Evolutionary conservation across 2,888 invertebrate species (phyloP), one percentile per base, ranked within the genome.

Genomic region (Venustoraphidia nigricollis): DNA sequence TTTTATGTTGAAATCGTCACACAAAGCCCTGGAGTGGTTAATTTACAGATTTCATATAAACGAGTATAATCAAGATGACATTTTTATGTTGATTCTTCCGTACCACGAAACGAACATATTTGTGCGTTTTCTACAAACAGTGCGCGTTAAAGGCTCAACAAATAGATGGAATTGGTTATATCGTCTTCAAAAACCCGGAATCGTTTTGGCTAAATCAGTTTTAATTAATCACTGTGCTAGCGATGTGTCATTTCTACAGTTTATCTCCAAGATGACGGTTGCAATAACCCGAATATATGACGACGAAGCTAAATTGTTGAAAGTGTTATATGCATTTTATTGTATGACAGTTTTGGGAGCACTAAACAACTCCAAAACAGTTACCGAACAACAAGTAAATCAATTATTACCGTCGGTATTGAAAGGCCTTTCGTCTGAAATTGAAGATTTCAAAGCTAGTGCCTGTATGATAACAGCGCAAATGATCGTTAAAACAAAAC

Each of bases 11-110:
- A 85, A 84, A 57, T 76, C 83, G 8, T 77, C 91, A 0, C 91
- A 94, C 55, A 90, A 94, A 70, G 84, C 92, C 2, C 65, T 98
- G 43, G 98, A 98, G 71, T 98, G 96, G 96, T 73, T 98, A 3
- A 79, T 97, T 42, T 79, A 89, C 59, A 78, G 94, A 55, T 95
- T 84, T 62, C 80, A 83, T 54, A 83, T 97, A 51, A 87, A 97
- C 58, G 75, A 85, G 47, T 96, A 85, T 65, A 96, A 96, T 61
- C 77, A 79, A 48, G 81, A 89, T 59, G 80, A 81, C 1, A 71
- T 96, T 39, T 70, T 97, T 58, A 72, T 81, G 51, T 70, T 90
- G 9, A 83, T 90, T 48, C 66, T 98, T 47, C 96, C 97, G 0
- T 96, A 93, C 63, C 93, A 96, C 65, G 90, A 93, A 59, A 90